Percentiles rank a stretch among this genome's conserved stretches.
These are phyloP conservation scores for Phylloscopus trochilus DNA, from an alignment of 2,113 vertebrate genomes.

Conservation along the genomic window DNA sequence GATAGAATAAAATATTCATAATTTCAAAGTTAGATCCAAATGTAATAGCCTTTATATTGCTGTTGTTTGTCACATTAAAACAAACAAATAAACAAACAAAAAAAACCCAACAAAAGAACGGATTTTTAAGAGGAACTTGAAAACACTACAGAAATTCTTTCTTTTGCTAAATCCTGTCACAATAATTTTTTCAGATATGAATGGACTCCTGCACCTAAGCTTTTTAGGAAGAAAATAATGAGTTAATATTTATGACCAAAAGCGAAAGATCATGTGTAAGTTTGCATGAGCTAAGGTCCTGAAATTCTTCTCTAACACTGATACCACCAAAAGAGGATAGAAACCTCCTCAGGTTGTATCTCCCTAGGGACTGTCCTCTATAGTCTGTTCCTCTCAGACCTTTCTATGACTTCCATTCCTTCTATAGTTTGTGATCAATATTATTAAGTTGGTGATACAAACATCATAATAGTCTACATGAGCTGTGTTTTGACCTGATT, in stretches of 20 bases:
- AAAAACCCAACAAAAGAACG: background rate
- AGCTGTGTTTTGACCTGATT: background rate
- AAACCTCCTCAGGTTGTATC: background rate
- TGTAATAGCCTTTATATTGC: background rate
- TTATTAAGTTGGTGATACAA: background rate
- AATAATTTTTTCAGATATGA: background rate
- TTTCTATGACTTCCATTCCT: background rate
- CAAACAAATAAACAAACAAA: background rate
- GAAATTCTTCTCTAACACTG: background rate
- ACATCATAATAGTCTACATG: background rate
- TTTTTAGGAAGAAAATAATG: background rate
- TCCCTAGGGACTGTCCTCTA: background rate
- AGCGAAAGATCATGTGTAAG: background rate
- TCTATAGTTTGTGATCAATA: background rate
- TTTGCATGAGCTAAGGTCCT: background rate
- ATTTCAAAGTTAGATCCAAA: conserved; percentile 14
- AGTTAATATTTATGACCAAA: background rate
- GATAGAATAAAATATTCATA: background rate
- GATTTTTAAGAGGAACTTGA: background rate
- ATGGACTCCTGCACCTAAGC: background rate
- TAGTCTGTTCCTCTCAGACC: background rate
- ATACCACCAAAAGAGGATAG: background rate
- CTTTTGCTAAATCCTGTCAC: background rate
- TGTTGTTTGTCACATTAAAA: background rate
- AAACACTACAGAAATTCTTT: background rate